Evolutionary conservation across 2,888 invertebrate genomes (phyloP), one percentile per base, ranked within the genome.

Genomic region (Andricus curvator): DNA sequence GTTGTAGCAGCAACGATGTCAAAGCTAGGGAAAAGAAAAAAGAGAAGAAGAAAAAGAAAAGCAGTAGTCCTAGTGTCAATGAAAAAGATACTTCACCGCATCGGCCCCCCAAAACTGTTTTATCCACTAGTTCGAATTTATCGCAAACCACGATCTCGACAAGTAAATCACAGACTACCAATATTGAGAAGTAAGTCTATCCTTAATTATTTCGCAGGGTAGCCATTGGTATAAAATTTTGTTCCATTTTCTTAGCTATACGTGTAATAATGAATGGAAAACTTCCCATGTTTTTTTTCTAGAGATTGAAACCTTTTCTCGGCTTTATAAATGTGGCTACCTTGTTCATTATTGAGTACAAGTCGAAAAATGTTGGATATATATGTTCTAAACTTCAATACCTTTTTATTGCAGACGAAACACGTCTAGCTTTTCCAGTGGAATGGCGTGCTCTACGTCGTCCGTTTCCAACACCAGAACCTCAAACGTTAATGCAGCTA

Each of bases 1-100:
- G 97, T 81, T 97, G 97, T 92, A 97, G 97, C 70, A 97, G 97
- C 87, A 97, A 96, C 84, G 97, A 97, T 90, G 96, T 96, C 80
- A 97, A 97, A 91, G 95, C 95, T 60, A 95, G 95, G 81, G 95
- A 95, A 78, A 95, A 94, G 87, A 93, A 95, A 85, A 96, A 95
- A 88, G 95, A 95, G 85, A 95, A 95, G 89, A 96, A 96, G 88
- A 95, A 95, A 89, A 95, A 94, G 89, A 94, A 94, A 85, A 89
- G 88, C 81, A 83, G 51, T 83, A 87, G 85, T 70, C 85, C 87
- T 17, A 86, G 80, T 33, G 88, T 81, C 78, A 90, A 81, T 74
- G 90, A 90, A 48, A 91, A 92, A 83, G 91, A 92, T 81, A 84
- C 88, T 25, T 90, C 91, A 51, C 89, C 90, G 1, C 89, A 90